These are phyloP conservation scores for Lycophotia porphyrea DNA, from an alignment of 2,888 invertebrate species.

Conservation along the genomic window DNA sequence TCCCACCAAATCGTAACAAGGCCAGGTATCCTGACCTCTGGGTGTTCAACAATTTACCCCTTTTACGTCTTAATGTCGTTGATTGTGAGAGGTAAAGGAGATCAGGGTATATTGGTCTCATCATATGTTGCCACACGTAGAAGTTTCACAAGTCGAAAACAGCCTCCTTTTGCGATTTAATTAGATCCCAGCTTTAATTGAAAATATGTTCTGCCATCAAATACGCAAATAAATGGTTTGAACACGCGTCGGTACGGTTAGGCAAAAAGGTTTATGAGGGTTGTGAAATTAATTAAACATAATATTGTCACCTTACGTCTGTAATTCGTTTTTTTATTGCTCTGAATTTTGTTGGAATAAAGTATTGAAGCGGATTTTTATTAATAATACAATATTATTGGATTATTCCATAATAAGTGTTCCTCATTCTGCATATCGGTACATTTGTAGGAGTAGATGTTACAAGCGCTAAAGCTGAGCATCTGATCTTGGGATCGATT, in stretches of 20 bases:
- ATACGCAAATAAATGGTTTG: slow-evolving; percentile 80
- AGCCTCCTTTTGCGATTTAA: slow-evolving; percentile 84
- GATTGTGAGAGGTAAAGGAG: slow-evolving; percentile 57
- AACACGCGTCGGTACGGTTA: slow-evolving; percentile 71
- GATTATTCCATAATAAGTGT: not conserved
- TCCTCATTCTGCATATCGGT: not conserved
- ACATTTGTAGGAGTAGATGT: not conserved
- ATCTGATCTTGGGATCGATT: not conserved
- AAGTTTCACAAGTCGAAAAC: slow-evolving; percentile 83
- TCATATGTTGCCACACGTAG: slow-evolving; percentile 75
- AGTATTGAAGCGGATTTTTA: not conserved
- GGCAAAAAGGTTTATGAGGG: slow-evolving; percentile 54
- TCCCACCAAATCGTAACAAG: slow-evolving; percentile 77
- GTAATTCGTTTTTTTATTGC: not conserved
- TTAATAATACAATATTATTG: not conserved
- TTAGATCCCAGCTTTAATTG: slow-evolving; percentile 83
- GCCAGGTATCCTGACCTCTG: slow-evolving; percentile 72
- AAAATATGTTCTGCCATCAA: slow-evolving; percentile 83
- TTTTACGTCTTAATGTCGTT: slow-evolving; percentile 34
- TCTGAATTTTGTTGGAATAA: not conserved
- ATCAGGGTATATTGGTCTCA: slow-evolving; percentile 71
- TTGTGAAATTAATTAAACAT: slow-evolving; percentile 29
- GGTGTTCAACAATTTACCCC: slow-evolving; percentile 58
- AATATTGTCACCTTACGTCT: not conserved
- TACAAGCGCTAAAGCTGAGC: not conserved